Evolutionary conservation across 1,140 invertebrate species (phyloP).

Genomic region (Solenopsis fugax): DNA sequence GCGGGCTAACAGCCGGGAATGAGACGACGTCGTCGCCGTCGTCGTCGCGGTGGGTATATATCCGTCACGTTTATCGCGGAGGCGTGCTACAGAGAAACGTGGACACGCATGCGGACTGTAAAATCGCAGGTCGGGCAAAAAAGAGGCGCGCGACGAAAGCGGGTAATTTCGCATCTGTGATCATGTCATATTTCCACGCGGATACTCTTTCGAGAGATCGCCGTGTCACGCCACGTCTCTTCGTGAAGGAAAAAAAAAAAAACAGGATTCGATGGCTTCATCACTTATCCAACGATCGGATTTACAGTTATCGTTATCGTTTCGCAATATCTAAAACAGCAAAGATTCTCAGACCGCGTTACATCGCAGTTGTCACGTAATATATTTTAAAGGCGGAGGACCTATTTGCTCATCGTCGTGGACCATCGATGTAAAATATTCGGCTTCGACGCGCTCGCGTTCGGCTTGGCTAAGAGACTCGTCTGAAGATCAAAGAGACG

Average conservation of each 20-base stretch:
- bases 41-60: constrained; percentile 56
- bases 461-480: constrained; percentile 74
- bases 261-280: background rate
- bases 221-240: constrained; percentile 32
- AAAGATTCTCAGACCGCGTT: constrained; percentile 1
- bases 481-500: constrained; percentile 81
- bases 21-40: constrained; percentile 56
- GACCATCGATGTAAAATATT: constrained; percentile 70
- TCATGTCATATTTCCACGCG: constrained; percentile 32
- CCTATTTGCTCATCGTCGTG: constrained; percentile 6
- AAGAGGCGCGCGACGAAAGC: constrained; percentile 70
- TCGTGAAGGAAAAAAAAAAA: background rate
- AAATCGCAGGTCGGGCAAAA: constrained; percentile 64
- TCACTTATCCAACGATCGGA: constrained; percentile 14
- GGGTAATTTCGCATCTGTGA: constrained; percentile 70
- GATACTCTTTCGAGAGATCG: constrained; percentile 35
- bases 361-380: background rate
- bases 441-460: constrained; percentile 43
- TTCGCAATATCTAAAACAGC: constrained; percentile 21
- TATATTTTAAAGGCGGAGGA: background rate
- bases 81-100: constrained; percentile 53
- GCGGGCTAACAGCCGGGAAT: constrained; percentile 63
- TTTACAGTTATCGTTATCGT: constrained; percentile 53
- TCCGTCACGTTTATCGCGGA: constrained; percentile 67
- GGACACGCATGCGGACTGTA: constrained; percentile 62